Evolutionary conservation across 2,888 invertebrate genomes (phyloP).

Genomic region (Lepidonotus clava): DNA sequence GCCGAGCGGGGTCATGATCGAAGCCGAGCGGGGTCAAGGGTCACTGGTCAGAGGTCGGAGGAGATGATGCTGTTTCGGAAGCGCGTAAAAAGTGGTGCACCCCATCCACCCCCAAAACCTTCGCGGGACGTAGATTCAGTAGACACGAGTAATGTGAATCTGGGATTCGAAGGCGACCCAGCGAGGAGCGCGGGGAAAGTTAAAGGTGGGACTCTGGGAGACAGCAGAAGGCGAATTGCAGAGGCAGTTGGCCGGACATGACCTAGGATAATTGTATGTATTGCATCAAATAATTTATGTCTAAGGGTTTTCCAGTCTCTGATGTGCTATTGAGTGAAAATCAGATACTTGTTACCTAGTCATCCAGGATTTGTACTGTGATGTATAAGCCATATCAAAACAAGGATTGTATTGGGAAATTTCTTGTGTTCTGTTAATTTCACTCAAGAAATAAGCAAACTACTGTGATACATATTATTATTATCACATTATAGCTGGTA

Average conservation of each 20-base stretch:
- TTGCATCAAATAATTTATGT: not conserved
- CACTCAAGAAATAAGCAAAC: no score
- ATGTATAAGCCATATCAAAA: no score
- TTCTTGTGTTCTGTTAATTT: no score
- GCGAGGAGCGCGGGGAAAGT: not conserved
- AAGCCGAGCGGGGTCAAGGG: not conserved
- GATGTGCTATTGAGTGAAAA: not conserved
- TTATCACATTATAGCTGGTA: no score
- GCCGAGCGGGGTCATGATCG: no score
- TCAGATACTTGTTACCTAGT: no score
- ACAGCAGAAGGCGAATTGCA: conserved; percentile 51
- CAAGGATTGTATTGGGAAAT: no score
- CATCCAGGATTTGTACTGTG: no score
- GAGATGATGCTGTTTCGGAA: conserved; percentile 15
- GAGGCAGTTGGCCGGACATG: conserved; percentile 53
- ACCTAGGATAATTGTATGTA: no score
- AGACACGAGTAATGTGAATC: not conserved
- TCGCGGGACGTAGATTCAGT: not conserved
- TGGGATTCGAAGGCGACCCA: not conserved
- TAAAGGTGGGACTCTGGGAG: conserved; percentile 10
- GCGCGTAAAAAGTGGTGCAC: not conserved
- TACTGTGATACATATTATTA: no score
- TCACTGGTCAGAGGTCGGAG: not conserved
- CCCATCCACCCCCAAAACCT: conserved; percentile 3
- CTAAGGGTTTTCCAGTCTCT: not conserved